phyloP scores from a whole-genome alignment of 2,888 invertebrate species.

The Tenodera sinensis region DNA sequence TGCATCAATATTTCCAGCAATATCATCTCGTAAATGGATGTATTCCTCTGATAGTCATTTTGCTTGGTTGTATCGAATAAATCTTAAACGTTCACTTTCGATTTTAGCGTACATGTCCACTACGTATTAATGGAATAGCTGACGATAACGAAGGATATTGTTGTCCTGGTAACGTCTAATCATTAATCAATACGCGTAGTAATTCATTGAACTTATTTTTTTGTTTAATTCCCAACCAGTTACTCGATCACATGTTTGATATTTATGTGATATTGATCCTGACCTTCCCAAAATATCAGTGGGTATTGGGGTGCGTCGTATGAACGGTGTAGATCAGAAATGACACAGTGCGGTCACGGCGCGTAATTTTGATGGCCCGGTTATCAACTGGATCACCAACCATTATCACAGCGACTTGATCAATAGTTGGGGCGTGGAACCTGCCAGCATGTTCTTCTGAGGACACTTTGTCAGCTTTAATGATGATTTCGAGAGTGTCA shows the following conservation, averaged over 20 bases:
- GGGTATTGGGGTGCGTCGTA: constrained; percentile 43
- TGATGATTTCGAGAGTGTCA: constrained; percentile 37
- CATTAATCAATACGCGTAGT: constrained; percentile 37
- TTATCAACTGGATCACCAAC: constrained; percentile 33
- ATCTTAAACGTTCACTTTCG: constrained; percentile 39
- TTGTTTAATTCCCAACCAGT: no score
- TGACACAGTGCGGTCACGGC: constrained; percentile 35
- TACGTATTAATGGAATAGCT: constrained; percentile 36
- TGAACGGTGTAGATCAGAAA: constrained; percentile 39
- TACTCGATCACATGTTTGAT: no score
- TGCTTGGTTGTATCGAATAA: constrained; percentile 38
- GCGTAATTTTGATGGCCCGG: constrained; percentile 37
- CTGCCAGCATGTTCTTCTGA: constrained; percentile 37
- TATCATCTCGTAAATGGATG: constrained; percentile 4
- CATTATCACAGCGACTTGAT: constrained; percentile 38
- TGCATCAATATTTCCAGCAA: neutral
- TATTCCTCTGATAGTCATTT: constrained; percentile 27
- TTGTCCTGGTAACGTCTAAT: constrained; percentile 29
- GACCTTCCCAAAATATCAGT: no score
- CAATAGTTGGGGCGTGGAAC: constrained; percentile 36
- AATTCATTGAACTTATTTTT: no score
- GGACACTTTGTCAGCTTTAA: constrained; percentile 37
- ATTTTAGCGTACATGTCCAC: constrained; percentile 39
- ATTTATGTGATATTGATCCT: no score
- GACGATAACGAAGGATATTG: constrained; percentile 31